Evolutionary conservation across 2,113 vertebrate genomes (phyloP).

Genomic region (Elgaria multicarinata): DNA sequence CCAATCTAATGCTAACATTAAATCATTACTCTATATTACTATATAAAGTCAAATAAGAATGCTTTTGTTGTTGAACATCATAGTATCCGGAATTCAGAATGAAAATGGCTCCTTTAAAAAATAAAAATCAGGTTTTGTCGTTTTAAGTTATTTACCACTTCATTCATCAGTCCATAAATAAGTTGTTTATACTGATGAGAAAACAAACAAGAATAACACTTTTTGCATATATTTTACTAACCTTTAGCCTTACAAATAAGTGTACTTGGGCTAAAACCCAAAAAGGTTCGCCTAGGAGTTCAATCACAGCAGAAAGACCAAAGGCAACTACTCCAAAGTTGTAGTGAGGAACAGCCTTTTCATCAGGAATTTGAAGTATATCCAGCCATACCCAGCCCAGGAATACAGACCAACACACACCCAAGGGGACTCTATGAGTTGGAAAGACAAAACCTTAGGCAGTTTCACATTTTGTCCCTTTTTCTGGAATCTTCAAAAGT

Average conservation of each 20-base stretch:
- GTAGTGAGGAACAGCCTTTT: constrained; percentile 86
- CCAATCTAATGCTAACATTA: background rate
- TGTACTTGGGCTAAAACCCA: constrained; percentile 95
- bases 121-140: background rate
- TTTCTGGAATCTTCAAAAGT: background rate
- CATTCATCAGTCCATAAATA: background rate
- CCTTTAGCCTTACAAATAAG: constrained; percentile 93
- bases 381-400: constrained; percentile 90
- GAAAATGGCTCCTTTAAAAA: background rate
- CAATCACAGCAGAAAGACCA: constrained; percentile 88
- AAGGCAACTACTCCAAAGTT: constrained; percentile 88
- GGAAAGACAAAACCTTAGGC: constrained; percentile 4
- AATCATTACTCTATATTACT: background rate
- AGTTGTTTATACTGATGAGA: background rate
- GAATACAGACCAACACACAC: constrained; percentile 86
- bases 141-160: background rate
- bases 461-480: background rate
- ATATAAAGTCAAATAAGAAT: background rate
- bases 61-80: background rate
- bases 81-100: background rate
- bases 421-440: constrained; percentile 87
- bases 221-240: constrained; percentile 59
- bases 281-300: constrained; percentile 92
- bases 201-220: background rate
- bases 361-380: constrained; percentile 88